Conservation (phyloP, 2,888 invertebrate genomes). For the Tethea ocularis region DNA sequence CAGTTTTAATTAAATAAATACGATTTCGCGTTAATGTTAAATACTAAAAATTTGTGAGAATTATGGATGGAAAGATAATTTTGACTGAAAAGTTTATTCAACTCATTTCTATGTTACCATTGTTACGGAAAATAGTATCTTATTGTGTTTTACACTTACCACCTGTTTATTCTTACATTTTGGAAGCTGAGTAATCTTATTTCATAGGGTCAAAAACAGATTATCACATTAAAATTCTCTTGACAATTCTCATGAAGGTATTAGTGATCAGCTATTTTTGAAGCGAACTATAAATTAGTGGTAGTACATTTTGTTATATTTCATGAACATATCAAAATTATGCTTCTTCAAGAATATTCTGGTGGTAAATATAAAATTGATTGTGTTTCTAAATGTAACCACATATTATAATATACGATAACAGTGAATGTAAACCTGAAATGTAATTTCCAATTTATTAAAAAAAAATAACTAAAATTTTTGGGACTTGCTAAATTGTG, state of each 20-base stretch:
- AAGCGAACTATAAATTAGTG: no score
- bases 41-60: not conserved
- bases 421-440: slow-evolving; percentile 11
- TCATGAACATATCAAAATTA: not conserved
- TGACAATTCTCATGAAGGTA: no score
- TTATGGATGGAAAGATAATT: not conserved
- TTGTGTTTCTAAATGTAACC: not conserved
- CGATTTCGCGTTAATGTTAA: not conserved
- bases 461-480: slow-evolving; percentile 21
- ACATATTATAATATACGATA: not conserved
- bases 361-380: not conserved
- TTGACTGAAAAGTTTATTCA: not conserved
- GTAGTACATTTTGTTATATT: not conserved
- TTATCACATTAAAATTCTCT: no score
- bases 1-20: not conserved
- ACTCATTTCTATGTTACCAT: slow-evolving; percentile 8
- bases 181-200: no score
- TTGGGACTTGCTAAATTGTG: slow-evolving; percentile 26
- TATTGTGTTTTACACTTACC: not conserved
- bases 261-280: no score
- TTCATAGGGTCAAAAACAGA: no score
- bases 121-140: not conserved
- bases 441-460: slow-evolving; percentile 13
- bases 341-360: not conserved
- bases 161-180: not conserved